Evolutionary conservation across 2,888 invertebrate species (phyloP).

Genomic region (Nemotelus pantherinus): DNA sequence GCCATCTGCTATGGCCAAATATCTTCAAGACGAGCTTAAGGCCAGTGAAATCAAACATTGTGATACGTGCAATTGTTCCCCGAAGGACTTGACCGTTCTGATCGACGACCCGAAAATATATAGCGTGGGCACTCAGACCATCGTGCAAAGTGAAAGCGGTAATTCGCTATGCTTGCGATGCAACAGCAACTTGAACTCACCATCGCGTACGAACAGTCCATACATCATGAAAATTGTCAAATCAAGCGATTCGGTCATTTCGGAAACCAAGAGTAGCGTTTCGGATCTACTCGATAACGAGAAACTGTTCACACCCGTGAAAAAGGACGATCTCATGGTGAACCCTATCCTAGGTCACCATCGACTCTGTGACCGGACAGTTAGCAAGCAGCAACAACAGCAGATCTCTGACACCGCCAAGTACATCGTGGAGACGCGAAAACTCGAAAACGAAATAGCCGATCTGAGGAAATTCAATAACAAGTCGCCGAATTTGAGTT

Average conservation of each 20-base stretch:
- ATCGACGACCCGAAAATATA: conserved; percentile 70
- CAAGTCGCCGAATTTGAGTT: conserved; percentile 33
- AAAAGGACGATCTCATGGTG: conserved; percentile 64
- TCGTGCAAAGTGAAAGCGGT: conserved; percentile 65
- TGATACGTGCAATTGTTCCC: conserved; percentile 80
- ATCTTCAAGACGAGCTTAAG: conserved; percentile 87
- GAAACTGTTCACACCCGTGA: conserved; percentile 62
- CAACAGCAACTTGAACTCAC: conserved; percentile 68
- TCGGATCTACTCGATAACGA: conserved; percentile 62
- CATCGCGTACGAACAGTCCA: conserved; percentile 64
- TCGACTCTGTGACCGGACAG: conserved; percentile 68
- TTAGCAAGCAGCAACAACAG: conserved; percentile 51
- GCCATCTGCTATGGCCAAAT: conserved; percentile 90
- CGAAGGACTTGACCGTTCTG: conserved; percentile 66
- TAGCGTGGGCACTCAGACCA: conserved; percentile 74
- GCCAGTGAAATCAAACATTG: conserved; percentile 81
- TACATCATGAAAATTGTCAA: conserved; percentile 64
- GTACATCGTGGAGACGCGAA: conserved; percentile 51
- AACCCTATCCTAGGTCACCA: conserved; percentile 70
- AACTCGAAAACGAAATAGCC: conserved; percentile 38
- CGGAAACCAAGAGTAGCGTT: conserved; percentile 64
- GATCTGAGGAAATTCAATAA: conserved; percentile 32
- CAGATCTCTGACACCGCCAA: conserved; percentile 53
- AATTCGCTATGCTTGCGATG: conserved; percentile 70
- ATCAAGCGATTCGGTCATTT: conserved; percentile 65